These are phyloP conservation scores for Trachurus trachurus DNA, from an alignment of 2,797 vertebrate genomes.

Conservation along the genomic window DNA sequence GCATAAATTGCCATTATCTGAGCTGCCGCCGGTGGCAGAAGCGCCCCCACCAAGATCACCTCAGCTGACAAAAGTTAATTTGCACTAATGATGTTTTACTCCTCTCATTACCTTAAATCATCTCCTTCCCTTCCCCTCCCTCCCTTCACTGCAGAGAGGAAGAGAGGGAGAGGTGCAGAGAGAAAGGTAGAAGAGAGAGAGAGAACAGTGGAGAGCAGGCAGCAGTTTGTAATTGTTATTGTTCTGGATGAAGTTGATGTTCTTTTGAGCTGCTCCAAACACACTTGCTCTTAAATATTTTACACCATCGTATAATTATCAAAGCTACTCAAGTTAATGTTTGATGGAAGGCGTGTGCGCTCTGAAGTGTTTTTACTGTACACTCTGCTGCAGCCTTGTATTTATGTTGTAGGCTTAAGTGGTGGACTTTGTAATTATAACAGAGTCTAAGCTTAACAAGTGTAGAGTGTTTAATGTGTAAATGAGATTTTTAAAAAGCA, in stretches of 20 bases:
- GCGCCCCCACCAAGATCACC: slow-evolving; percentile 87
- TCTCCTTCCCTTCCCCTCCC: slow-evolving; percentile 69
- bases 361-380: slow-evolving; percentile 78
- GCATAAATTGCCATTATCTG: slow-evolving; percentile 87
- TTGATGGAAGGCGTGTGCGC: slow-evolving; percentile 73
- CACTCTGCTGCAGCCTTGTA: slow-evolving; percentile 59
- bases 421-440: slow-evolving; percentile 82
- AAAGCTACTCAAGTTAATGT: slow-evolving; percentile 77
- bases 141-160: slow-evolving; percentile 50
- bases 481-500: slow-evolving; percentile 71
- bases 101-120: slow-evolving; percentile 90
- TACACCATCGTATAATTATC: slow-evolving; percentile 76
- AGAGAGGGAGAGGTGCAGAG: slow-evolving; percentile 54
- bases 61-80: slow-evolving; percentile 91
- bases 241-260: slow-evolving; percentile 63
- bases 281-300: slow-evolving; percentile 75
- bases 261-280: slow-evolving; percentile 50
- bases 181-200: slow-evolving; percentile 39
- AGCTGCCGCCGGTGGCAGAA: slow-evolving; percentile 83
- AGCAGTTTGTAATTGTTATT: slow-evolving; percentile 77
- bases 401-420: slow-evolving; percentile 85
- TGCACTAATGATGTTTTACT: slow-evolving; percentile 91
- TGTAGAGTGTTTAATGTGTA: slow-evolving; percentile 78
- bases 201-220: slow-evolving; percentile 53
- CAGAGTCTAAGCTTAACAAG: slow-evolving; percentile 75